Evolutionary conservation across 2,888 invertebrate species (phyloP).

Genomic region (Poecilus cupreus): DNA sequence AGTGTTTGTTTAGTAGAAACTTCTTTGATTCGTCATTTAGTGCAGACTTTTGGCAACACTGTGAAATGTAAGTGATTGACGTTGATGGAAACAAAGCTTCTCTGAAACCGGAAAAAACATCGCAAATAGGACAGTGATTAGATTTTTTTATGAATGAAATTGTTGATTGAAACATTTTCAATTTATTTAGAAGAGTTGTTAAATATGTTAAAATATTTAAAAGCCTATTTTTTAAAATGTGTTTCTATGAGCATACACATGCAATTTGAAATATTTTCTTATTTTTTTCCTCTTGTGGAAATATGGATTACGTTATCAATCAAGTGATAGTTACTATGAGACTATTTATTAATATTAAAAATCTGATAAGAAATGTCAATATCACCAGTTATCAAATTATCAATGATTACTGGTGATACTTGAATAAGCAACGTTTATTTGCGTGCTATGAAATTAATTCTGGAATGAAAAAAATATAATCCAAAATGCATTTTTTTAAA

Average conservation of each 20-base stretch:
- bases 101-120: background rate
- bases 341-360: background rate
- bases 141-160: no score
- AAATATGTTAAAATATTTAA: no score
- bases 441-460: background rate
- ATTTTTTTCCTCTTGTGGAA: no score
- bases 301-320: no score
- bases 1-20: slow-evolving; percentile 15
- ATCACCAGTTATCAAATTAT: slow-evolving; percentile 12
- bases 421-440: background rate
- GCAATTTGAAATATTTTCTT: background rate
- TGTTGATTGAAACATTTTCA: no score
- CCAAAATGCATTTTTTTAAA: no score
- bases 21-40: slow-evolving; percentile 16
- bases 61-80: slow-evolving; percentile 50
- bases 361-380: slow-evolving; percentile 21
- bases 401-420: background rate
- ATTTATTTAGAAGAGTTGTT: no score
- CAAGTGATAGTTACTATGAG: background rate
- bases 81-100: background rate
- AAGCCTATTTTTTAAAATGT: no score
- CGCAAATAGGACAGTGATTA: no score
- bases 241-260: background rate
- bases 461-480: no score
- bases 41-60: slow-evolving; percentile 47